Evolutionary conservation across 1,140 invertebrate genomes (phyloP).

Genomic region (Procambarus clarkii): DNA sequence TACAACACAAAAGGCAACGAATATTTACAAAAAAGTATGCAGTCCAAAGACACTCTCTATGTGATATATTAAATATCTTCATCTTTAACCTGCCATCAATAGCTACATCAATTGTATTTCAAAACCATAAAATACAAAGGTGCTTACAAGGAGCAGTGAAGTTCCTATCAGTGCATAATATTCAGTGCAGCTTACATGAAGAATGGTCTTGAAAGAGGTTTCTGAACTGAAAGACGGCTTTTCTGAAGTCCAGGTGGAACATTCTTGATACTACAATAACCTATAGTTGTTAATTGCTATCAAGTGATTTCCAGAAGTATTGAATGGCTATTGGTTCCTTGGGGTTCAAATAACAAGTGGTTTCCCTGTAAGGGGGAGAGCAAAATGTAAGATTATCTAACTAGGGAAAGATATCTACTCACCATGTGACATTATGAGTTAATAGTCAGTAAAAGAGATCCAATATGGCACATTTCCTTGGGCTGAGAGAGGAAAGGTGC

Average conservation of each 20-base stretch:
- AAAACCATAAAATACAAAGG: conserved; percentile 64
- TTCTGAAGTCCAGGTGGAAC: conserved; percentile 66
- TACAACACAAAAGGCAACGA: conserved; percentile 70
- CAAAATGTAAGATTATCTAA: conserved; percentile 68
- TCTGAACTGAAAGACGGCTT: conserved; percentile 66
- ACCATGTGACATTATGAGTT: conserved; percentile 51
- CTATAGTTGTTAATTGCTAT: conserved; percentile 68
- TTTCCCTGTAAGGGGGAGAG: conserved; percentile 69
- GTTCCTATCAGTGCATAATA: conserved; percentile 68
- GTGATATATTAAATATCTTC: conserved; percentile 48
- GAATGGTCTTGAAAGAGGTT: conserved; percentile 66
- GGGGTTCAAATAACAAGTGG: conserved; percentile 68
- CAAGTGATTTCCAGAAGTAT: conserved; percentile 66
- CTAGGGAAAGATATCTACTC: conserved; percentile 61
- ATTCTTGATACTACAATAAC: conserved; percentile 64
- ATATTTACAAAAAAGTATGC: conserved; percentile 64
- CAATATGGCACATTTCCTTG: conserved; percentile 45
- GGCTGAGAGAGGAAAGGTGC: conserved; percentile 19
- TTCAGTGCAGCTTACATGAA: conserved; percentile 68
- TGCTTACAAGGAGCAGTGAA: conserved; percentile 67
- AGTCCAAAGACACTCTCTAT: conserved; percentile 42
- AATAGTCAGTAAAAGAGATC: conserved; percentile 19
- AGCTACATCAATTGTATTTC: conserved; percentile 62
- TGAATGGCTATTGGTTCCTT: conserved; percentile 64
- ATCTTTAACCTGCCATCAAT: conserved; percentile 60